Conservation (phyloP, 2,888 invertebrate species). For the Plebejus argus region DNA sequence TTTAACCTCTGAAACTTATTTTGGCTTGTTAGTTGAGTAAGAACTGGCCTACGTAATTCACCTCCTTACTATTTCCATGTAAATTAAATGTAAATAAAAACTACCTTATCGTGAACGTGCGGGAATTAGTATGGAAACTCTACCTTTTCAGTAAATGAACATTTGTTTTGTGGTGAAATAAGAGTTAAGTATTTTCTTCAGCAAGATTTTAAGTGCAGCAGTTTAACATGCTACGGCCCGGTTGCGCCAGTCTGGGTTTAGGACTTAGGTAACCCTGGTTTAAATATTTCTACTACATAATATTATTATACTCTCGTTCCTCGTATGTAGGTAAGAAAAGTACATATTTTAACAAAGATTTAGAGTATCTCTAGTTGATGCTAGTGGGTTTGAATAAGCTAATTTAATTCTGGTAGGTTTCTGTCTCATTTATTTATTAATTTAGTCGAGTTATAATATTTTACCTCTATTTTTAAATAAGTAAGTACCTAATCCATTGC, state of each 20-base stretch:
- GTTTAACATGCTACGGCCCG: not conserved
- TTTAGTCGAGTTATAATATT: too few species aligned
- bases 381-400: not conserved
- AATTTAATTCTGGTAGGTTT: not conserved
- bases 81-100: conserved; percentile 12
- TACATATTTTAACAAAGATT: too few species aligned
- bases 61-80: not conserved
- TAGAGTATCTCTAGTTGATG: too few species aligned
- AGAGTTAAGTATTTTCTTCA: not conserved
- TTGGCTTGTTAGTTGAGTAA: not conserved
- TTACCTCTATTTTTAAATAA: too few species aligned
- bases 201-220: not conserved
- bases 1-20: not conserved
- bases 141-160: not conserved
- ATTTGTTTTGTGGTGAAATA: conserved; percentile 7
- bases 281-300: too few species aligned
- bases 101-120: not conserved
- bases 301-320: too few species aligned
- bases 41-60: not conserved
- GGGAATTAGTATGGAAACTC: not conserved
- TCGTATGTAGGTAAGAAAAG: too few species aligned
- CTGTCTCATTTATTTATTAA: too few species aligned
- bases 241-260: not conserved
- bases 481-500: too few species aligned
- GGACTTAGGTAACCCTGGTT: not conserved